Evolutionary conservation across 2,113 vertebrate species (phyloP).

Genomic region (Ciconia boyciana): DNA sequence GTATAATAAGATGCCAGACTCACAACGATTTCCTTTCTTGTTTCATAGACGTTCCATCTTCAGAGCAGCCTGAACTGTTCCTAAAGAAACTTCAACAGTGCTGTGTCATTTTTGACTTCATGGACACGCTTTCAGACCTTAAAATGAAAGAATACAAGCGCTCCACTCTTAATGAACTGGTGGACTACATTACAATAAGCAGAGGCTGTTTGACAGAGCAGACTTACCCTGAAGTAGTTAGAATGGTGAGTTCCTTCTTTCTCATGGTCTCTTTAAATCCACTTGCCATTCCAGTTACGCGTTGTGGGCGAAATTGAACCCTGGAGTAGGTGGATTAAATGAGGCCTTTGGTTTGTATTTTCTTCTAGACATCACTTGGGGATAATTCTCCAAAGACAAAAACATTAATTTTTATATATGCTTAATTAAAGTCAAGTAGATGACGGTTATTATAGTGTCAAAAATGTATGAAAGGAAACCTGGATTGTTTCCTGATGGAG

Average conservation of each 20-base stretch:
- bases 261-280: slow-evolving; percentile 59
- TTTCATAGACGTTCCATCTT: slow-evolving; percentile 91
- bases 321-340: slow-evolving; percentile 45
- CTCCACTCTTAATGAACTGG: slow-evolving; percentile 99
- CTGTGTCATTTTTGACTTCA: slow-evolving; percentile 99
- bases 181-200: slow-evolving; percentile 99
- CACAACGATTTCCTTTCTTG: slow-evolving; percentile 73
- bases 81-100: slow-evolving; percentile 99
- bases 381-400: slow-evolving; percentile 18
- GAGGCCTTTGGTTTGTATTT: slow-evolving; percentile 39
- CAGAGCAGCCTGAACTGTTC: slow-evolving; percentile 99
- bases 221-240: slow-evolving; percentile 99
- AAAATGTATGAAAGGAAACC: neutral
- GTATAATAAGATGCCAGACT: slow-evolving; percentile 73
- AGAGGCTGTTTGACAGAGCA: slow-evolving; percentile 99
- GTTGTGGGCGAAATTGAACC: neutral
- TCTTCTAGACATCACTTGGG: neutral
- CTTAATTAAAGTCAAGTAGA: slow-evolving; percentile 13
- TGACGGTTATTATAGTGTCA: neutral
- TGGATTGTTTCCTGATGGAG: neutral
- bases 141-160: slow-evolving; percentile 99
- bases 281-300: neutral
- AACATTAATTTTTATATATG: neutral
- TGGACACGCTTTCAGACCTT: slow-evolving; percentile 99
- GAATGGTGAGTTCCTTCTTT: slow-evolving; percentile 92